Conservation (phyloP, 1,140 invertebrate genomes). For the Olivierus martensii region DNA sequence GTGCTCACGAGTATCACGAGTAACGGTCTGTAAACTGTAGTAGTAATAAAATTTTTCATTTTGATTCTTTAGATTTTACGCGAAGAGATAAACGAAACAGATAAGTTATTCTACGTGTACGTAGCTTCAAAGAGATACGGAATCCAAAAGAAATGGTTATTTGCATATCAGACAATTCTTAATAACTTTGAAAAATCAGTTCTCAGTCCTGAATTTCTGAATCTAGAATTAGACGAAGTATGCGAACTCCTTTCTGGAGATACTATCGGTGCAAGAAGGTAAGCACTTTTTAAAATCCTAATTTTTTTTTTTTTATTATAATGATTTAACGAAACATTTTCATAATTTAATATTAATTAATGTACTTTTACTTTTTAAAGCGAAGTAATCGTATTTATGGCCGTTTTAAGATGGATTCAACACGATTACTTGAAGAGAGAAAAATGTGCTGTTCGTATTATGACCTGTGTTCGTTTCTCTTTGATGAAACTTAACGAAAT, state of each 20-base stretch:
- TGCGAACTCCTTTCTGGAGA: slow-evolving; percentile 2
- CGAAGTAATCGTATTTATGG: slow-evolving; percentile 7
- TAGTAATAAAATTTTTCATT: too few relatives aligned
- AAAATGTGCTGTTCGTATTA: not conserved
- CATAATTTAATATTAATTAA: too few relatives aligned
- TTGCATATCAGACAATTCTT: not conserved
- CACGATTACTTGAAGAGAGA: slow-evolving; percentile 4
- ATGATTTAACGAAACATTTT: too few relatives aligned
- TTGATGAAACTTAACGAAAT: slow-evolving; percentile 11
- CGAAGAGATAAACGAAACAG: not conserved
- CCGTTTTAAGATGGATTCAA: slow-evolving; percentile 9
- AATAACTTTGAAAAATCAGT: slow-evolving; percentile 9
- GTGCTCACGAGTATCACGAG: too few relatives aligned
- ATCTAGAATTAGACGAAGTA: not conserved
- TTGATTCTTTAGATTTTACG: slow-evolving; percentile 2
- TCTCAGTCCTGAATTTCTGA: slow-evolving; percentile 6
- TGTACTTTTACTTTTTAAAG: not conserved
- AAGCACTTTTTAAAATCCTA: not conserved
- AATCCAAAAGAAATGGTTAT: not conserved
- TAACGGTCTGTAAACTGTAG: too few relatives aligned
- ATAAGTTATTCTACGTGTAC: slow-evolving; percentile 6
- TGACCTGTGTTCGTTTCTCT: slow-evolving; percentile 6
- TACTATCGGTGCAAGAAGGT: slow-evolving; percentile 7
- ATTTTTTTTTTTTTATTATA: too few relatives aligned
- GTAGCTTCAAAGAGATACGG: slow-evolving; percentile 1